A percentile compares a stretch with the other conserved stretches of the same genome.
phyloP scores from a whole-genome alignment of 2,888 invertebrate species.

The Harpagoxenus sublaevis region DNA sequence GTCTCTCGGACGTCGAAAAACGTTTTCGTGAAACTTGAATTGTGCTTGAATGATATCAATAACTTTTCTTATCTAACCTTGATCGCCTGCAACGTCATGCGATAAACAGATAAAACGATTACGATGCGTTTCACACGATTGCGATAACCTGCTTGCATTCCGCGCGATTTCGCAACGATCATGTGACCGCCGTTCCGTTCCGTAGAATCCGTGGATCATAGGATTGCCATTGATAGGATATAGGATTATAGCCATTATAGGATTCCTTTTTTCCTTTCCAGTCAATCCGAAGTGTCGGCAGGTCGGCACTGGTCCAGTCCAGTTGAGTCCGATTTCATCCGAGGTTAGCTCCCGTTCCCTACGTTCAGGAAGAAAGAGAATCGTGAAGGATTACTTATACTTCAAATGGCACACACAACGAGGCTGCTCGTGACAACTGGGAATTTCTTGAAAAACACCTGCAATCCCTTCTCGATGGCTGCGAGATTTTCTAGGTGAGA shows the following conservation, averaged over 20 bases:
- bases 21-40: background rate
- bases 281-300: background rate
- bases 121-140: background rate
- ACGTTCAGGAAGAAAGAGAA: background rate
- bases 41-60: background rate
- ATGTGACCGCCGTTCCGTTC: background rate
- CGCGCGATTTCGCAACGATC: background rate
- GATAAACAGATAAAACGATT: background rate
- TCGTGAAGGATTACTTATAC: background rate
- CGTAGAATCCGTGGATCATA: background rate
- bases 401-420: conserved; percentile 24
- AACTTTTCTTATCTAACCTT: background rate
- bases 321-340: background rate
- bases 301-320: background rate
- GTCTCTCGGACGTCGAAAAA: background rate
- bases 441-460: conserved; percentile 9
- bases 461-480: background rate
- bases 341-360: background rate
- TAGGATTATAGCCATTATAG: too few relatives aligned
- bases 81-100: background rate
- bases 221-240: background rate
- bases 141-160: background rate
- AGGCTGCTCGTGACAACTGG: background rate
- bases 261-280: background rate
- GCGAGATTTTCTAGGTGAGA: conserved; percentile 34